These are phyloP conservation scores for Linepithema humile DNA, from an alignment of 1,140 invertebrate species.

Conservation along the genomic window DNA sequence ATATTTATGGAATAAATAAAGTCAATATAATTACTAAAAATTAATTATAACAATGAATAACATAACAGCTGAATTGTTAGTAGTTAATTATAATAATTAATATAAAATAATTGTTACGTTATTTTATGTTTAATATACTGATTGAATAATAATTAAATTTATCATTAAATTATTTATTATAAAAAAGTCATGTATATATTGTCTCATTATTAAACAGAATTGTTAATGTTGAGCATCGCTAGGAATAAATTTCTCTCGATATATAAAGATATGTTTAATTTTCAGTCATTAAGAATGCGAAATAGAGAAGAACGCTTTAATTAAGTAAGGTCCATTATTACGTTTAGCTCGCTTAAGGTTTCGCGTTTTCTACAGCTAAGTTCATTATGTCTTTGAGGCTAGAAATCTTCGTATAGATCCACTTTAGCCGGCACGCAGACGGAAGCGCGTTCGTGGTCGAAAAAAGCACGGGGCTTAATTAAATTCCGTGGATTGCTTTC, in stretches of 20 bases:
- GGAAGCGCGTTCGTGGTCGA: conserved; percentile 39
- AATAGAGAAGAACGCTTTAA: conserved; percentile 31
- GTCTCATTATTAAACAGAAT: neutral
- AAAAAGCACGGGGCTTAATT: conserved; percentile 66
- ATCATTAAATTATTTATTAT: neutral
- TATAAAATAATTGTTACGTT: conserved; percentile 1
- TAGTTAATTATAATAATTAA: neutral
- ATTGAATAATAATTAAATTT: too few species aligned
- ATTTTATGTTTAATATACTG: neutral
- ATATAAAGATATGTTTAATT: neutral
- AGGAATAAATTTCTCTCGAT: conserved; percentile 3
- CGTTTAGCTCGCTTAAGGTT: conserved; percentile 13
- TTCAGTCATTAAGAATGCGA: neutral
- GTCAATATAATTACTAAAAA: neutral
- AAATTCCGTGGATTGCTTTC: conserved; percentile 70
- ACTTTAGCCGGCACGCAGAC: conserved; percentile 40
- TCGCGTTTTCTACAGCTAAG: conserved; percentile 27
- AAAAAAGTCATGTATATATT: neutral
- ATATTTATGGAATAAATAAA: neutral
- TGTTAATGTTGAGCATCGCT: neutral
- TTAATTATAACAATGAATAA: conserved; percentile 19
- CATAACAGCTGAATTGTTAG: neutral
- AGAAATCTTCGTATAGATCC: conserved; percentile 34
- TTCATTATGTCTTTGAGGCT: conserved; percentile 28
- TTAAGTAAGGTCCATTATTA: conserved; percentile 48